These are phyloP conservation scores for Phoeniculus purpureus DNA, from an alignment of 2,797 vertebrate species.

Conservation along the genomic window DNA sequence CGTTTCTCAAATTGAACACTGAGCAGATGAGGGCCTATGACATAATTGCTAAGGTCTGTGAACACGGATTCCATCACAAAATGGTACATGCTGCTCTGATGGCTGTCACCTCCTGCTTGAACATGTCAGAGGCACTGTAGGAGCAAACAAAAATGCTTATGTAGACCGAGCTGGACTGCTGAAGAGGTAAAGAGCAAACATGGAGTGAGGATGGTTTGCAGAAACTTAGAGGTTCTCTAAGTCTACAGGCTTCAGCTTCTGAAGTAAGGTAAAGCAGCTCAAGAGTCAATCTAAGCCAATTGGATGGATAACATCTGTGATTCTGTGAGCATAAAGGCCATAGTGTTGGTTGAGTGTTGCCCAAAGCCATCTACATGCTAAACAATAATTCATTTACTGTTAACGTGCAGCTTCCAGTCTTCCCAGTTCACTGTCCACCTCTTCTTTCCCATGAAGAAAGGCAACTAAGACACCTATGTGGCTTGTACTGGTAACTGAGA, in stretches of 20 bases:
- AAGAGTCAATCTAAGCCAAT: not conserved
- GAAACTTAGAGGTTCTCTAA: not conserved
- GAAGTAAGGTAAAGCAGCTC: not conserved
- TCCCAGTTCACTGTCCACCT: not conserved
- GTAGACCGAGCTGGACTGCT: not conserved
- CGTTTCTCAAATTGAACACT: not conserved
- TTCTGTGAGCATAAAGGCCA: not conserved
- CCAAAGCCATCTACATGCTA: not conserved
- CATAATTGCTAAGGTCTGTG: not conserved
- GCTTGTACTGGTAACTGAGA: not conserved
- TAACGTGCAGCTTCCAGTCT: not conserved
- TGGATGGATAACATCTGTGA: not conserved
- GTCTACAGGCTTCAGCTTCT: not conserved
- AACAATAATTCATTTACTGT: not conserved
- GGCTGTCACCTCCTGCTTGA: constrained; percentile 9
- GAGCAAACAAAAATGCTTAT: not conserved
- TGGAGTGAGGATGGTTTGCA: not conserved
- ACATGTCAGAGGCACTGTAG: not conserved
- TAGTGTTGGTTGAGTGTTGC: not conserved
- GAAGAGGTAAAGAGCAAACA: not conserved
- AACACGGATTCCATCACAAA: not conserved
- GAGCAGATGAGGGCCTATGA: not conserved
- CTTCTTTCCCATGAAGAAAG: not conserved
- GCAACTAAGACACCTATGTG: not conserved
- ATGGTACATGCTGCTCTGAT: not conserved